Conservation (phyloP, 2,113 vertebrate genomes). For the Varanus komodoensis region DNA sequence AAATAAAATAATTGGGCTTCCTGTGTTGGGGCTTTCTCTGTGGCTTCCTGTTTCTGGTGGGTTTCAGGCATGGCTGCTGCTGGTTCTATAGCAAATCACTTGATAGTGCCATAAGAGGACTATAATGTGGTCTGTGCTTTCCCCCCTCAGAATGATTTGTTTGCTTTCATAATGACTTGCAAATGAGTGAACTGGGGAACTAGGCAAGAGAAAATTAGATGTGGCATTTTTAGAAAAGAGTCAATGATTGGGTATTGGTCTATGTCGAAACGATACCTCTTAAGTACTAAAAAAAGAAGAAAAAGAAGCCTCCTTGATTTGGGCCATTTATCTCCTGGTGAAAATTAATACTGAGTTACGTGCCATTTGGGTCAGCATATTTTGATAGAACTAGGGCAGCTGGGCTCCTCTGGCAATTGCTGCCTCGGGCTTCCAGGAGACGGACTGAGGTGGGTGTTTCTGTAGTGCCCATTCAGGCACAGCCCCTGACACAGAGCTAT, state of each 20-base stretch:
- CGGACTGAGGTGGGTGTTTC: background rate
- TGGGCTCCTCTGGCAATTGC: background rate
- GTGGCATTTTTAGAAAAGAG: background rate
- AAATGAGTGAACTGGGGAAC: background rate
- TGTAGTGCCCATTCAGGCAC: background rate
- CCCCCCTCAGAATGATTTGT: background rate
- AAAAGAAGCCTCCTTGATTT: background rate
- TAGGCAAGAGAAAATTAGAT: background rate
- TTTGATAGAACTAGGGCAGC: background rate
- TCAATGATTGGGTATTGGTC: background rate
- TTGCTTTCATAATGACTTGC: background rate
- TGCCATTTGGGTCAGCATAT: background rate
- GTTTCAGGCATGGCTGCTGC: background rate
- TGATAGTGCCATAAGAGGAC: background rate
- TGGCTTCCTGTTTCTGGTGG: background rate
- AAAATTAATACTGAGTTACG: background rate
- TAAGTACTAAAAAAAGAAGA: background rate
- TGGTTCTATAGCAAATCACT: background rate
- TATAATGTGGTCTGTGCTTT: background rate
- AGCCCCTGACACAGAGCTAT: background rate
- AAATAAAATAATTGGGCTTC: background rate
- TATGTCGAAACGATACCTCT: background rate
- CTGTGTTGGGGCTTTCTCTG: background rate
- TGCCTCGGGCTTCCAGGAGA: background rate
- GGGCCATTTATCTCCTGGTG: background rate